Percentiles rank a stretch among this genome's conserved stretches.
These are phyloP conservation scores for Trematomus bernacchii DNA, from an alignment of 2,797 vertebrate species.

Conservation along the genomic window DNA sequence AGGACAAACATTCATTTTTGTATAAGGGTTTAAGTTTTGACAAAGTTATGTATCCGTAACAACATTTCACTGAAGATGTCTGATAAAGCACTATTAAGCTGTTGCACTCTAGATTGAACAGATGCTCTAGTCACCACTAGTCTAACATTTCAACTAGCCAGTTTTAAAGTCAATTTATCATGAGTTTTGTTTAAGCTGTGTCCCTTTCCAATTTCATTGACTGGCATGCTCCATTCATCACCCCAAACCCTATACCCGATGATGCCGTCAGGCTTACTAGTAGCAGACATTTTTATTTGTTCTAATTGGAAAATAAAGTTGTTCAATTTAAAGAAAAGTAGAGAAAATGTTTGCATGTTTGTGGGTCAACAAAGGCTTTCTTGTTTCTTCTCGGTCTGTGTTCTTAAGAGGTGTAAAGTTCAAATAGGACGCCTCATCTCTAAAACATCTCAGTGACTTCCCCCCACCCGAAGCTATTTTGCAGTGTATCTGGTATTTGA, in stretches of 20 bases:
- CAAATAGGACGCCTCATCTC: constrained; percentile 12
- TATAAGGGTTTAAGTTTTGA: constrained; percentile 17
- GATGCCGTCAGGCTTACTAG: neutral
- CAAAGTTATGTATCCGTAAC: constrained; percentile 1
- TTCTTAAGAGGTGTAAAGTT: neutral
- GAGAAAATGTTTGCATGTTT: neutral
- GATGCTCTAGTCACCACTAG: neutral
- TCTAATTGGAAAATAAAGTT: neutral
- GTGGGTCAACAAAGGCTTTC: neutral
- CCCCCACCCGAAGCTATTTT: neutral
- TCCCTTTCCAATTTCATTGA: neutral
- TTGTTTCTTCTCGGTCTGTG: neutral
- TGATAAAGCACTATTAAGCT: neutral
- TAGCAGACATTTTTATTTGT: neutral
- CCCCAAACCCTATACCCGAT: neutral
- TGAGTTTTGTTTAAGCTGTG: neutral
- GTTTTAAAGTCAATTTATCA: neutral
- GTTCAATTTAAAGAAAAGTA: neutral
- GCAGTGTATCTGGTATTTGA: constrained; percentile 36
- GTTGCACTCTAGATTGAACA: neutral
- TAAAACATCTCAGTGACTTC: constrained; percentile 10
- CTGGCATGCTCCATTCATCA: neutral
- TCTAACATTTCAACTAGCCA: neutral
- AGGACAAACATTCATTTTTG: constrained; percentile 23
- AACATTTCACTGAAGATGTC: neutral